A percentile compares a stretch with the other conserved stretches of the same genome.
Conservation (phyloP, 1,140 invertebrate genomes). For the Platorchestia sp. region DNA sequence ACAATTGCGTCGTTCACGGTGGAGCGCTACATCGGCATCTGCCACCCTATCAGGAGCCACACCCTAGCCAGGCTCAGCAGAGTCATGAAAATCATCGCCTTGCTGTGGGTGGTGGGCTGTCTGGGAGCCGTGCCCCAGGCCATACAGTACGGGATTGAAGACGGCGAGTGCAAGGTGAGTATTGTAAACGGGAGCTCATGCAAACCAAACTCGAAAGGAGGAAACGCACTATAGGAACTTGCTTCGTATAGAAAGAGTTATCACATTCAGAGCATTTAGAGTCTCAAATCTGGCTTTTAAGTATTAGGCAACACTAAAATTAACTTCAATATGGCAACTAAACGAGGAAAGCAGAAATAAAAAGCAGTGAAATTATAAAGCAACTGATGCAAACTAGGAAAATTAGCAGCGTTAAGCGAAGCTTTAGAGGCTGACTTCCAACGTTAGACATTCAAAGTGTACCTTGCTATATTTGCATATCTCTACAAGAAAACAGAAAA, state of each 20-base stretch:
- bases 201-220: background rate
- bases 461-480: background rate
- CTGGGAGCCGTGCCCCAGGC: conserved; percentile 82
- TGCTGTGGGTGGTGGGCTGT: conserved; percentile 76
- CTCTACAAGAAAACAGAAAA: background rate
- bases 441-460: background rate
- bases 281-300: background rate
- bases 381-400: background rate
- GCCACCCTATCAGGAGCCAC: conserved; percentile 90
- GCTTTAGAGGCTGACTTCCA: too few relatives aligned
- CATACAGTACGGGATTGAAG: conserved; percentile 69
- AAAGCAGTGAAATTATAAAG: background rate
- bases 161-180: conserved; percentile 47
- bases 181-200: background rate
- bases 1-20: conserved; percentile 95
- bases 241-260: too few relatives aligned
- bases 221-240: too few relatives aligned
- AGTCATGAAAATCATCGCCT: conserved; percentile 75
- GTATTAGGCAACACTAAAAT: too few relatives aligned
- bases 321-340: too few relatives aligned
- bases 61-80: conserved; percentile 74
- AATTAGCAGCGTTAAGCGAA: background rate
- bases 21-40: conserved; percentile 95
- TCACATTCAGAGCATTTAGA: too few relatives aligned
- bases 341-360: too few relatives aligned